Evolutionary conservation across 2,113 vertebrate genomes (phyloP).

Genomic region (Lanius ludovicianus): DNA sequence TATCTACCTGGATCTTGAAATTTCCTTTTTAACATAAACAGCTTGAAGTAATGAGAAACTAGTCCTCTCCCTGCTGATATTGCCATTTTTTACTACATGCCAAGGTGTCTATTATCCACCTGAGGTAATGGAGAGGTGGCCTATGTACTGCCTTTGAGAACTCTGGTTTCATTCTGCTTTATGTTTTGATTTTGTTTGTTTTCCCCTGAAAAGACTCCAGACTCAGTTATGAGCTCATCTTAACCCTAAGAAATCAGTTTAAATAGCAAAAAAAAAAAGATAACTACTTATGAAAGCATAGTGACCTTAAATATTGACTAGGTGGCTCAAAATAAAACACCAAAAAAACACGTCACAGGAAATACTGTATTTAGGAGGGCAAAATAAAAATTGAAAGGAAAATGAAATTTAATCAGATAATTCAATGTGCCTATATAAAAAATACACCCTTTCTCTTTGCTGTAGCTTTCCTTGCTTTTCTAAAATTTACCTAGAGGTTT

Average conservation of each 20-base stretch:
- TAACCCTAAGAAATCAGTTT: not conserved
- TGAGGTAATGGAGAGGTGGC: not conserved
- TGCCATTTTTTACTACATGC: not conserved
- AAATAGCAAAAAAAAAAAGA: not conserved
- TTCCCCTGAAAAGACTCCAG: not conserved
- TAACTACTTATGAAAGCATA: not conserved
- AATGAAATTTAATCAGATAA: not conserved
- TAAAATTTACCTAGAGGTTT: conserved; percentile 29
- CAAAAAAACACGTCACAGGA: not conserved
- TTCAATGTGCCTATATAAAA: not conserved
- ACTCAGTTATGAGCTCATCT: not conserved
- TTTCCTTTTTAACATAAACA: not conserved
- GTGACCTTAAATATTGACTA: not conserved
- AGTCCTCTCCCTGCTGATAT: not conserved
- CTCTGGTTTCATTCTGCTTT: not conserved
- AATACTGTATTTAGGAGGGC: not conserved
- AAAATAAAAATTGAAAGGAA: not conserved
- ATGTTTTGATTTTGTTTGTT: not conserved
- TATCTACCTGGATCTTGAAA: not conserved
- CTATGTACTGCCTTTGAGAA: not conserved
- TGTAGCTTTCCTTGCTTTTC: not conserved
- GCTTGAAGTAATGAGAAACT: not conserved
- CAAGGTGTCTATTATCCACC: not conserved
- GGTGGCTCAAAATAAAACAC: not conserved
- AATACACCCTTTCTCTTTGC: not conserved